Conservation (phyloP, 2,888 invertebrate species). For the Stramonita haemastoma region DNA sequence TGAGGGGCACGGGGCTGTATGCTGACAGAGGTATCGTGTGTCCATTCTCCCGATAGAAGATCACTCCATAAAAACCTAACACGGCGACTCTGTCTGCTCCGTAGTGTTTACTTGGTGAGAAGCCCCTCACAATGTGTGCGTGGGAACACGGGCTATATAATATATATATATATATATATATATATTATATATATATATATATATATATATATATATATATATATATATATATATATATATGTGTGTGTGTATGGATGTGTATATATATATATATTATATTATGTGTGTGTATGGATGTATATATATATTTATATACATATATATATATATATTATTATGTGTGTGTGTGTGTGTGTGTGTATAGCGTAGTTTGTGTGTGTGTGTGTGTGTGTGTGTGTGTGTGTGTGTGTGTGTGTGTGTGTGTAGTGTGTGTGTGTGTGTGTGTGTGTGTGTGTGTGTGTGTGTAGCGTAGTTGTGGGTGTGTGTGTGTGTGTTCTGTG, state of each 20-base stretch:
- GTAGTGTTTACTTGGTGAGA: neutral
- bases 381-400: constrained; percentile 24
- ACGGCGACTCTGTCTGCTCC: neutral
- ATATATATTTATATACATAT: no score
- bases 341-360: neutral
- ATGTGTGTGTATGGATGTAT: no score
- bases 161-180: no score
- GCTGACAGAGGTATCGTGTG: neutral
- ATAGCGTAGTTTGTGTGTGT: neutral
- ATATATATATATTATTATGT: no score
- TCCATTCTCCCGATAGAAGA: neutral
- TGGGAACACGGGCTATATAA: no score
- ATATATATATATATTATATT: neutral
- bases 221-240: no score
- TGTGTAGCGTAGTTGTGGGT: neutral
- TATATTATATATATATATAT: no score
- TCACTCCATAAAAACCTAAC: neutral
- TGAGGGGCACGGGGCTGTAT: neutral
- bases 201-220: no score
- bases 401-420: neutral
- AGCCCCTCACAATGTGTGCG: no score
- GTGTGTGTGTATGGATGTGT: neutral
- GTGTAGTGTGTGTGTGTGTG: neutral
- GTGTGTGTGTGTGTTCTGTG: neutral
- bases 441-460: neutral